Base-by-base conservation (phyloP, 2,113 vertebrate species). In the Alligator sinensis region DNA sequence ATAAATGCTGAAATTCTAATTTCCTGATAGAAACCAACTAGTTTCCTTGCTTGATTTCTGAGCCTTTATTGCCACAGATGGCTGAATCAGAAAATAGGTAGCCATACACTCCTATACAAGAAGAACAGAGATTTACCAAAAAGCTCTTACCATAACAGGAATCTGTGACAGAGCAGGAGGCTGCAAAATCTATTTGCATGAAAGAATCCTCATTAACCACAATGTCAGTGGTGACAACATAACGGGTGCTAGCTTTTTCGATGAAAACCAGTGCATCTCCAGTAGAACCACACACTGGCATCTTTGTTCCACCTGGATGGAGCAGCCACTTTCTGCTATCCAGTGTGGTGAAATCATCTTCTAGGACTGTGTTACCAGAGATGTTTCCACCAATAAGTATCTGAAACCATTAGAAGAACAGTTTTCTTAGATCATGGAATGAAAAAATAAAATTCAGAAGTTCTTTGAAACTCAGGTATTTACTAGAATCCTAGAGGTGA, bases 181-280 rank as follows among this genome's bases (percentile, higher is more conserved):
- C 99, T 14, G 99, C 99, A 94, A 99, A 99, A 95, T 99, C 99
- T 86, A 99, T 98, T 97, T 99, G 99, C 89, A 99, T 98, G 95
- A 99, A 99, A 3, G 99, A 99, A 14, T 99, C 99, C 91, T 99
- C 99, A 1, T 99, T 99, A 97, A 99, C 96, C 60, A 98, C 99
- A 14, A 99, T 98, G 94, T 99, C 99, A 5, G 99, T 99, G 94
- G 99, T 99, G 77, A 99, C 98, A 57, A 99, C 99, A 1, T 99
- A 99, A 85, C 99, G 99, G 16, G 99, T 99, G 97, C 98, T 99
- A 55, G 99, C 99, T 96, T 99, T 99, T 96, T 99, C 99, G 8
- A 99, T 99, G 96, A 99, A 99, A 72, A 99, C 99, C 27, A 99
- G 98, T 19, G 99, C 99, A 19, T 99, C 98, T 2, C 99, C 99